Evolutionary conservation across 2,797 vertebrate species (phyloP).

Genomic region (Protonibea diacanthus): DNA sequence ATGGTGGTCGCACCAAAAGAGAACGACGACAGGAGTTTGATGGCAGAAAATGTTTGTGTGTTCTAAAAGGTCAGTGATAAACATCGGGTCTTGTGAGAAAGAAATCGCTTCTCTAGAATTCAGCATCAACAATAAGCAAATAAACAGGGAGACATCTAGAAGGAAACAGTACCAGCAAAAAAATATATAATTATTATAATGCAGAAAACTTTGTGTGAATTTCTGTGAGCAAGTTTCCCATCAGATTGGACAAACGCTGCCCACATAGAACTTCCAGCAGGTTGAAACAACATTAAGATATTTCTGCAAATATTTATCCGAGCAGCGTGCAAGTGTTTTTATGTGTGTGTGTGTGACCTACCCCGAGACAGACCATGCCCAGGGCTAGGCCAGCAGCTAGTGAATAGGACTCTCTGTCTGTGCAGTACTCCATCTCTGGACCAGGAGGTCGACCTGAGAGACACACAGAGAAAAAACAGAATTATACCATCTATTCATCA

Average conservation of each 20-base stretch:
- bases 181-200: not conserved
- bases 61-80: not conserved
- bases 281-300: not conserved
- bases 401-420: constrained; percentile 97
- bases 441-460: constrained; percentile 93
- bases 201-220: not conserved
- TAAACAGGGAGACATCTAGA: not conserved
- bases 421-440: constrained; percentile 99
- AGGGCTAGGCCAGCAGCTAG: constrained; percentile 96
- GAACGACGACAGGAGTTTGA: not conserved
- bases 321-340: not conserved
- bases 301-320: not conserved
- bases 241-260: not conserved
- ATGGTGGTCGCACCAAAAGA: not conserved
- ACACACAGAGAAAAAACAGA: not conserved
- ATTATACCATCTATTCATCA: not conserved
- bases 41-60: not conserved
- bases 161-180: not conserved
- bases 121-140: not conserved
- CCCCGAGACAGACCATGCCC: constrained; percentile 99
- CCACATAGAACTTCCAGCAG: not conserved
- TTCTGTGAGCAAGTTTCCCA: not conserved
- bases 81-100: not conserved
- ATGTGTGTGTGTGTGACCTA: constrained; percentile 59
- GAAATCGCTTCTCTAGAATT: not conserved